A percentile compares a stretch with the other conserved stretches of the same genome.
These are phyloP conservation scores for Terrapene triunguis DNA, from an alignment of 2,113 vertebrate species.

Conservation along the genomic window DNA sequence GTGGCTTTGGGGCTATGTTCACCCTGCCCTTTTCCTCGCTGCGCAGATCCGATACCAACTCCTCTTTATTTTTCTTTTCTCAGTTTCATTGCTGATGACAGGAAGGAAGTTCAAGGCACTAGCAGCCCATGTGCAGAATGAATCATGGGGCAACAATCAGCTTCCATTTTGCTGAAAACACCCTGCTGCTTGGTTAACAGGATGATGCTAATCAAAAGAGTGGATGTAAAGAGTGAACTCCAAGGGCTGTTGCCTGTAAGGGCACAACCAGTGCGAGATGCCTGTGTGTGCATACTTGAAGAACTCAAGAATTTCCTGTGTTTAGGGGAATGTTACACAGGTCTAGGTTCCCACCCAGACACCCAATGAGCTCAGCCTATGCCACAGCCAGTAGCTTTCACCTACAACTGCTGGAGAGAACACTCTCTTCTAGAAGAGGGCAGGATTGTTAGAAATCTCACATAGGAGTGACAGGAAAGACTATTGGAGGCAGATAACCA, in stretches of 20 bases:
- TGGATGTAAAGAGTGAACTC: not conserved
- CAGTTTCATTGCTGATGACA: slow-evolving; percentile 31
- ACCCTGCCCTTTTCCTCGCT: not conserved
- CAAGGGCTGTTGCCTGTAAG: slow-evolving; percentile 6
- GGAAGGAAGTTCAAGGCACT: slow-evolving; percentile 21
- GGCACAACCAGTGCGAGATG: not conserved
- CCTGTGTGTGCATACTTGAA: not conserved
- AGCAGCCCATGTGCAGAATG: slow-evolving; percentile 24
- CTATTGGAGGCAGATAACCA: slow-evolving; percentile 13
- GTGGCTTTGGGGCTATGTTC: slow-evolving; percentile 33
- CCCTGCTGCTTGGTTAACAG: not conserved
- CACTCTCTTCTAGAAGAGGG: not conserved
- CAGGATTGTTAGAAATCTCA: not conserved
- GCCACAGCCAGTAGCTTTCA: not conserved
- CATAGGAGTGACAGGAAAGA: slow-evolving; percentile 11
- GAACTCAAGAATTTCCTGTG: not conserved
- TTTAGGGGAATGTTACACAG: not conserved
- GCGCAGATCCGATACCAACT: slow-evolving; percentile 3
- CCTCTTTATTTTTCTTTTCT: slow-evolving; percentile 17
- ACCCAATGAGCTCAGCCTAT: not conserved
- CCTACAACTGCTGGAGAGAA: not conserved
- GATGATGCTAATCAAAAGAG: slow-evolving; percentile 39
- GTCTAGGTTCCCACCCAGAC: not conserved
- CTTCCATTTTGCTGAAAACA: slow-evolving; percentile 38
- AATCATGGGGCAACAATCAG: slow-evolving; percentile 41